A percentile compares a stretch with the other conserved stretches of the same genome.
Evolutionary conservation across 2,113 vertebrate species (phyloP).

Genomic region (Rhinolophus sinicus): DNA sequence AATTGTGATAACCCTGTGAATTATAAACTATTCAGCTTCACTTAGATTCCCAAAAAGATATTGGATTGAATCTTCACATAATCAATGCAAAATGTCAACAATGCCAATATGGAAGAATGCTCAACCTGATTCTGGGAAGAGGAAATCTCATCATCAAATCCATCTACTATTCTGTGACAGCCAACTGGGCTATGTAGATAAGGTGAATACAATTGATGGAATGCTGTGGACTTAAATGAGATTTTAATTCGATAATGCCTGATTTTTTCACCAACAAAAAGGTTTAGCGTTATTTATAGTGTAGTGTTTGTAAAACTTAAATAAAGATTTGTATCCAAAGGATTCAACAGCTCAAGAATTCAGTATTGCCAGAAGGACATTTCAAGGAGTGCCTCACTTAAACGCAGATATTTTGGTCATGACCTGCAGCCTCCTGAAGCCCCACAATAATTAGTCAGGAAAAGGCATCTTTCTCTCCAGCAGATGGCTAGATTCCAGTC

Average conservation of each 20-base stretch:
- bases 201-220: neutral
- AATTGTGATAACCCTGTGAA: neutral
- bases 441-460: neutral
- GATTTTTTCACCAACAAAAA: neutral
- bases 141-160: neutral
- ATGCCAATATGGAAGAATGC: neutral
- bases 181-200: neutral
- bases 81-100: neutral
- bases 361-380: neutral
- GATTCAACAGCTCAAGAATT: neutral
- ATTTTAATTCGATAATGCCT: neutral
- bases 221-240: neutral
- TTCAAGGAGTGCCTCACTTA: neutral
- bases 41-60: neutral
- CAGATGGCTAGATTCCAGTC: neutral
- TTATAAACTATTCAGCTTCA: conserved; percentile 12
- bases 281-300: neutral
- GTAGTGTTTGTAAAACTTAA: neutral
- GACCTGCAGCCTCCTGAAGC: neutral
- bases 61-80: neutral
- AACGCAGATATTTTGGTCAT: neutral
- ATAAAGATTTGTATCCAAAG: neutral
- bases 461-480: neutral
- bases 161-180: neutral
- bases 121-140: neutral